Percentiles rank a stretch among this genome's conserved stretches.
Evolutionary conservation across 1,140 invertebrate genomes (phyloP).

Genomic region (Neotoxoptera formosana): DNA sequence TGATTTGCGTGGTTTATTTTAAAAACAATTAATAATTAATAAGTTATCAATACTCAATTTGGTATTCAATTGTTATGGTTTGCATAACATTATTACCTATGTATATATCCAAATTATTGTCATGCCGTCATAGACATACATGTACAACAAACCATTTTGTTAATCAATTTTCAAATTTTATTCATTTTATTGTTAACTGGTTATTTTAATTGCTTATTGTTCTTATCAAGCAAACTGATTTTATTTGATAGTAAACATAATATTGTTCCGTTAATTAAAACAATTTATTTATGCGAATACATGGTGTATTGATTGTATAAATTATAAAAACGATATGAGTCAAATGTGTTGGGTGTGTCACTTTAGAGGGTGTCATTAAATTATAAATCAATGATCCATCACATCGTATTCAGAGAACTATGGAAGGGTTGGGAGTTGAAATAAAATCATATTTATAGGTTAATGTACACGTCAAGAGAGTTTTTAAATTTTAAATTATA

Average conservation of each 20-base stretch:
- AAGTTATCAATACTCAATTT: neutral
- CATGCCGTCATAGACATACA: neutral
- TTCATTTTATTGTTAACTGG: neutral
- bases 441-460: neutral
- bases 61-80: neutral
- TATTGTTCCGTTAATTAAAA: slow-evolving; percentile 15
- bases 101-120: neutral
- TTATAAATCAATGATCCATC: neutral
- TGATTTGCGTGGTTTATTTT: neutral
- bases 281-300: neutral
- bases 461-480: neutral
- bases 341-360: neutral
- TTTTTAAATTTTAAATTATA: no score
- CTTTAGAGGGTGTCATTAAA: neutral
- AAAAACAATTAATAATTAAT: neutral
- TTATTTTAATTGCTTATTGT: neutral
- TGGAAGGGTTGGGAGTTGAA: neutral
- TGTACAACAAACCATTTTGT: neutral
- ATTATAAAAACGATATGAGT: neutral
- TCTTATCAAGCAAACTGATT: neutral
- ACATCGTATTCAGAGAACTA: neutral
- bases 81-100: neutral
- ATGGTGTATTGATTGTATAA: neutral
- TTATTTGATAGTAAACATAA: neutral
- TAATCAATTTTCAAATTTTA: neutral